Evolutionary conservation across 1,140 invertebrate species (phyloP).

Genomic region (Heliconius melpomene): DNA sequence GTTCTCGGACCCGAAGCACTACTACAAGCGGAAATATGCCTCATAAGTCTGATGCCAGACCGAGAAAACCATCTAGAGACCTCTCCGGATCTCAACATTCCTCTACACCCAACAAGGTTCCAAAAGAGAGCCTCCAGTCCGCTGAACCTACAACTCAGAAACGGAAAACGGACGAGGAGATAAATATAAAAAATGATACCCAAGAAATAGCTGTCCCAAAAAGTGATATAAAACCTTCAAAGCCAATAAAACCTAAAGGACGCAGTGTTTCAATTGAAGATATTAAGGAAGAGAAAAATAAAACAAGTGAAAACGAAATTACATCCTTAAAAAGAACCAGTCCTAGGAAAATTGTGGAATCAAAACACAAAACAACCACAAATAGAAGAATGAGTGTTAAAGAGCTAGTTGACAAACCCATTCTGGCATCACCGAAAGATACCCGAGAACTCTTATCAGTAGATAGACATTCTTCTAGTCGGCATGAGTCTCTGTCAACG

Average conservation of each 20-base stretch:
- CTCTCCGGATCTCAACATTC: slow-evolving; percentile 47
- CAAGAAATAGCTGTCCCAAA: slow-evolving; percentile 34
- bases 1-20: slow-evolving; percentile 85
- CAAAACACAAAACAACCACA: slow-evolving; percentile 53
- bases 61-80: slow-evolving; percentile 83
- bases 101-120: slow-evolving; percentile 64
- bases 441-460: slow-evolving; percentile 44
- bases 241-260: slow-evolving; percentile 43
- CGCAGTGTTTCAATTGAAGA: slow-evolving; percentile 55
- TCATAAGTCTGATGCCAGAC: slow-evolving; percentile 82
- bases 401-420: slow-evolving; percentile 45
- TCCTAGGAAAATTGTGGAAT: slow-evolving; percentile 57
- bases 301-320: slow-evolving; percentile 39
- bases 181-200: slow-evolving; percentile 61
- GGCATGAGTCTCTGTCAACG: slow-evolving; percentile 45
- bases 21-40: slow-evolving; percentile 83
- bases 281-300: slow-evolving; percentile 56
- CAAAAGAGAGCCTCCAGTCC: slow-evolving; percentile 82
- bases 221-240: slow-evolving; percentile 50
- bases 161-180: slow-evolving; percentile 87
- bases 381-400: slow-evolving; percentile 64
- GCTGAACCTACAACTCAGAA: slow-evolving; percentile 83
- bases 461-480: slow-evolving; percentile 45
- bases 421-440: slow-evolving; percentile 34
- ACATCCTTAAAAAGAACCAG: slow-evolving; percentile 47